These are phyloP conservation scores for Torymus aiolomorphi DNA, from an alignment of 2,888 invertebrate genomes.

Conservation along the genomic window DNA sequence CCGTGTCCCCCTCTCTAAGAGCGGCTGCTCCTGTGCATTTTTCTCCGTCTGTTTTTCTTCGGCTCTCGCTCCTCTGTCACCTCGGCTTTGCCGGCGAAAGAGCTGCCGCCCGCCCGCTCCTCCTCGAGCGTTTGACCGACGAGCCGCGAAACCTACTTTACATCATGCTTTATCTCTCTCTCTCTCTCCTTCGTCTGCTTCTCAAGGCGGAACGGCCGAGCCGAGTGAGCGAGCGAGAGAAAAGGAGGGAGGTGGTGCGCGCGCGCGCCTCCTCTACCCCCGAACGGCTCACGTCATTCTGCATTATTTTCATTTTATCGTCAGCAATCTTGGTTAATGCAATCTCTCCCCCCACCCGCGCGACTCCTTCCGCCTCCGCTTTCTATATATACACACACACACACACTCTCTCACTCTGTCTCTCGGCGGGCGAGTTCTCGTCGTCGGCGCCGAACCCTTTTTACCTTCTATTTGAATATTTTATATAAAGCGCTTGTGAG, in stretches of 20 bases:
- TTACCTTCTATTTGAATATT: slow-evolving; percentile 73
- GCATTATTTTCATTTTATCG: slow-evolving; percentile 75
- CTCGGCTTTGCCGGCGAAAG: slow-evolving; percentile 26
- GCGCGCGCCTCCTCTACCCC: slow-evolving; percentile 40
- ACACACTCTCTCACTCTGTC: background rate
- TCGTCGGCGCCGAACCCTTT: slow-evolving; percentile 63
- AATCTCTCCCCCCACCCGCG: slow-evolving; percentile 64
- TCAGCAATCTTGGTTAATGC: slow-evolving; percentile 75
- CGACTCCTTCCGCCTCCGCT: slow-evolving; percentile 26
- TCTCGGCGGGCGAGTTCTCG: background rate
- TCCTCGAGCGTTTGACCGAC: slow-evolving; percentile 42
- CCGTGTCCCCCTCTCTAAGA: background rate
- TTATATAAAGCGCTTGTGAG: slow-evolving; percentile 60
- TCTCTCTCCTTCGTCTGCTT: slow-evolving; percentile 45
- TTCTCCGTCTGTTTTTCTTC: slow-evolving; percentile 46
- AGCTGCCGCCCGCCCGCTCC: slow-evolving; percentile 37
- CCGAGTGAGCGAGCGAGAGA: background rate
- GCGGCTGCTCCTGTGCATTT: slow-evolving; percentile 3
- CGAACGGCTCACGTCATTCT: slow-evolving; percentile 70
- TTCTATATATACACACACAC: background rate
- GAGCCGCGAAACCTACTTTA: slow-evolving; percentile 67
- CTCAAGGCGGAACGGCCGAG: background rate
- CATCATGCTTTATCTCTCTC: slow-evolving; percentile 65
- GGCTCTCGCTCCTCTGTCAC: slow-evolving; percentile 38
- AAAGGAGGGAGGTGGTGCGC: background rate